Evolutionary conservation across 2,113 vertebrate genomes (phyloP).

Genomic region (Scortum barcoo): DNA sequence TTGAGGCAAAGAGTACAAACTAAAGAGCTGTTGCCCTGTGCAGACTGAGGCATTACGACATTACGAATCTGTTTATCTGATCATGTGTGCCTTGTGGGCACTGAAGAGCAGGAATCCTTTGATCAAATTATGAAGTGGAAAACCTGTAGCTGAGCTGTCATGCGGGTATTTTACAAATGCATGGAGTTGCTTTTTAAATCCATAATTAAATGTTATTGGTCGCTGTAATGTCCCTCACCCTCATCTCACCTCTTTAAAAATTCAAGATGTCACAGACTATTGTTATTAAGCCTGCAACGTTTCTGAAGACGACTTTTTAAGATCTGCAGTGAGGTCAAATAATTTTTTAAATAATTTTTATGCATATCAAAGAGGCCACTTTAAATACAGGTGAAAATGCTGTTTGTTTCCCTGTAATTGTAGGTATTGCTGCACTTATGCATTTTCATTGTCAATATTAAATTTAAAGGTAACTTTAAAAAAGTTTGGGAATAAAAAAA

Average conservation of each 20-base stretch:
- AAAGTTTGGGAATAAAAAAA: background rate
- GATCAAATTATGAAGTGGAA: constrained; percentile 20
- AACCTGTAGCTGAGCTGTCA: constrained; percentile 1
- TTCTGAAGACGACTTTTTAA: background rate
- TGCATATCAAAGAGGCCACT: background rate
- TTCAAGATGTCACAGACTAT: background rate
- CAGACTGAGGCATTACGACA: constrained; percentile 21
- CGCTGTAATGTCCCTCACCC: background rate
- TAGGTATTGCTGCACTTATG: background rate
- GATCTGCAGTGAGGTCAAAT: background rate
- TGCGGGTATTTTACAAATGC: background rate
- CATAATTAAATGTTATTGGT: background rate
- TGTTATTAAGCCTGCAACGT: background rate
- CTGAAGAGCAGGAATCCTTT: constrained; percentile 23
- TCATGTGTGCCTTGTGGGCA: background rate
- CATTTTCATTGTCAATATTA: background rate
- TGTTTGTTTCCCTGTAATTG: background rate
- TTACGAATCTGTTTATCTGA: constrained; percentile 21
- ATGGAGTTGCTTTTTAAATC: background rate
- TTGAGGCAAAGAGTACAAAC: background rate
- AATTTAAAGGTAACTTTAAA: background rate
- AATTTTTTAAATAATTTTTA: background rate
- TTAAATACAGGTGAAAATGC: background rate
- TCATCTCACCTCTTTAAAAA: background rate
- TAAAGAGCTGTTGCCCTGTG: constrained; percentile 14